Conservation (phyloP, 2,797 vertebrate species). For the Helicolenus hilgendorfi region DNA sequence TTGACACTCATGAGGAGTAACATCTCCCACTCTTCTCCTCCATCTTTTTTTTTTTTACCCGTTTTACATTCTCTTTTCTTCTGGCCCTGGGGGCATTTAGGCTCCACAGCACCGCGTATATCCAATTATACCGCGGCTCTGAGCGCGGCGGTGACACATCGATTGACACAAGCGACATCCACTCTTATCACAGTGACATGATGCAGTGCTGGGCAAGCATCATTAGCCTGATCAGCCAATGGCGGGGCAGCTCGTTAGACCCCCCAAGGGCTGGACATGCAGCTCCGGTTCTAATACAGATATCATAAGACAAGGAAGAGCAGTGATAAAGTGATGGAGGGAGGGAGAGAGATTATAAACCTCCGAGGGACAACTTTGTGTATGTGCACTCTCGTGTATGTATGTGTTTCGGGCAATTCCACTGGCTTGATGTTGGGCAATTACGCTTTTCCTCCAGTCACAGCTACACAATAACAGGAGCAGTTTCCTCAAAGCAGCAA, state of each 20-base stretch:
- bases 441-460: slow-evolving; percentile 26
- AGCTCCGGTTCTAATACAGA: slow-evolving; percentile 59
- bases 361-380: slow-evolving; percentile 43
- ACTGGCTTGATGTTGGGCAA: slow-evolving; percentile 2
- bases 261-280: slow-evolving; percentile 39
- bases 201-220: slow-evolving; percentile 72
- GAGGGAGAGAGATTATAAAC: slow-evolving; percentile 26
- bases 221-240: slow-evolving; percentile 78
- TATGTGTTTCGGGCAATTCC: slow-evolving; percentile 29
- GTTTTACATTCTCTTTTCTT: slow-evolving; percentile 40
- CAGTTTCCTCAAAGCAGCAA: slow-evolving; percentile 15
- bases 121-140: slow-evolving; percentile 75
- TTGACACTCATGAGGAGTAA: slow-evolving; percentile 42
- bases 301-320: slow-evolving; percentile 54
- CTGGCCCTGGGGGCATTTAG: slow-evolving; percentile 47
- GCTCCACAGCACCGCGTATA: slow-evolving; percentile 54
- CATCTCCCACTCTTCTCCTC: slow-evolving; percentile 23
- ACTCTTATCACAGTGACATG: slow-evolving; percentile 74
- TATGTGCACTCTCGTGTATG: slow-evolving; percentile 10
- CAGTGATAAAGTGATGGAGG: slow-evolving; percentile 35
- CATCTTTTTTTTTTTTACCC: slow-evolving; percentile 18
- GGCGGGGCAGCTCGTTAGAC: slow-evolving; percentile 48
- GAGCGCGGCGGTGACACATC: slow-evolving; percentile 75
- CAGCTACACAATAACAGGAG: slow-evolving; percentile 9
- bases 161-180: slow-evolving; percentile 77